Percentiles rank a stretch among this genome's conserved stretches.
Evolutionary conservation across 2,888 invertebrate genomes (phyloP).

Genomic region (Metopia argyrocephala): DNA sequence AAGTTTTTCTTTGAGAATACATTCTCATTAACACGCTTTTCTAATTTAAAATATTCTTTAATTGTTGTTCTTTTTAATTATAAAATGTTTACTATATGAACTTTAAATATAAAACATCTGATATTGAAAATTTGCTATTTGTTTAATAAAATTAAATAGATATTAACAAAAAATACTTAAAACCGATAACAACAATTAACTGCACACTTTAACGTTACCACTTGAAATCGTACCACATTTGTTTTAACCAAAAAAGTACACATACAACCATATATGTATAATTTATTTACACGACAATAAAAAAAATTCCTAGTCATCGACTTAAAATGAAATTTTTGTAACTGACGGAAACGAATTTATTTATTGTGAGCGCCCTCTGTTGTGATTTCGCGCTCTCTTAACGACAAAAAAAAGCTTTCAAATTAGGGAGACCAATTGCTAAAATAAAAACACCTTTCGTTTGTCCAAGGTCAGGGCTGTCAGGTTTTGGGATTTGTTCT

Average conservation of each 20-base stretch:
- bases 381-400: neutral
- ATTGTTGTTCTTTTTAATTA: neutral
- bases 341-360: neutral
- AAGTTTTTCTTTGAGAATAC: neutral
- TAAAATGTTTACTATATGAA: neutral
- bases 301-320: no score
- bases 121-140: slow-evolving; percentile 5
- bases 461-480: no score
- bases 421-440: no score
- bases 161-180: neutral
- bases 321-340: slow-evolving; percentile 8
- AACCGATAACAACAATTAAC: neutral
- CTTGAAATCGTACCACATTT: no score
- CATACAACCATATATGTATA: no score
- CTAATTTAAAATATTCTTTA: no score
- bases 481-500: no score
- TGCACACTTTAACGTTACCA: no score
- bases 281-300: no score
- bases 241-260: no score
- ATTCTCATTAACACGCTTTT: neutral
- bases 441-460: no score
- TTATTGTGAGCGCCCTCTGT: slow-evolving; percentile 9
- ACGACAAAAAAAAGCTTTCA: slow-evolving; percentile 18
- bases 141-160: neutral
- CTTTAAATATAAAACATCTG: neutral